Evolutionary conservation across 1,140 invertebrate genomes (phyloP).

Genomic region (Cotesia chilonis): DNA sequence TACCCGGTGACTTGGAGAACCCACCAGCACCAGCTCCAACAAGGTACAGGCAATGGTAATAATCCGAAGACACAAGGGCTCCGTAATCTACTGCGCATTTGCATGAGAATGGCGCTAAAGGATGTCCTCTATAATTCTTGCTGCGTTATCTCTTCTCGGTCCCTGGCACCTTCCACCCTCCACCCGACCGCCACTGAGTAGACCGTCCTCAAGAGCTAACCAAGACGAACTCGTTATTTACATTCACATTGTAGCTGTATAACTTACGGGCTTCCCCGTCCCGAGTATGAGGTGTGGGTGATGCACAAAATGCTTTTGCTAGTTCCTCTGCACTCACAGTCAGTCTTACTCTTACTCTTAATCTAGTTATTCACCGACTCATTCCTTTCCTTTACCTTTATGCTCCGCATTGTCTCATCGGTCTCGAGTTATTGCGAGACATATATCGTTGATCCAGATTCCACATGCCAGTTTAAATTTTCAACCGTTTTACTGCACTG

Average conservation of each 20-base stretch:
- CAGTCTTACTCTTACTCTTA: conserved; percentile 3
- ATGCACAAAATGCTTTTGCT: conserved; percentile 20
- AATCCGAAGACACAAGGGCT: conserved; percentile 56
- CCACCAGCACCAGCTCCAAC: conserved; percentile 35
- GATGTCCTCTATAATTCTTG: conserved; percentile 59
- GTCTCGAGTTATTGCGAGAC: too few relatives aligned
- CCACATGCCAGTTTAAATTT: background rate
- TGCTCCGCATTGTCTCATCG: conserved; percentile 4
- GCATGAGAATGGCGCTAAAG: conserved; percentile 60
- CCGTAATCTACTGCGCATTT: conserved; percentile 59
- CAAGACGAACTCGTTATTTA: conserved; percentile 54
- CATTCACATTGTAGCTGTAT: conserved; percentile 36
- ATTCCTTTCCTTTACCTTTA: background rate
- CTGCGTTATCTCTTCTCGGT: conserved; percentile 51
- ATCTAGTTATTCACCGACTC: conserved; percentile 3
- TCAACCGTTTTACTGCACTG: background rate
- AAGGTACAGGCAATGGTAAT: conserved; percentile 55
- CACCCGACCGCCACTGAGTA: conserved; percentile 18
- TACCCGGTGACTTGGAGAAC: too few relatives aligned
- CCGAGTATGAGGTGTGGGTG: conserved; percentile 1
- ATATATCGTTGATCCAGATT: too few relatives aligned
- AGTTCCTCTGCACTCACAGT: background rate
- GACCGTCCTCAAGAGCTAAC: conserved; percentile 16
- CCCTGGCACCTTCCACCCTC: background rate
- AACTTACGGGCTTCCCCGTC: too few relatives aligned